Evolutionary conservation across 2,797 vertebrate species (phyloP).

Genomic region (Zonotrichia albicollis): DNA sequence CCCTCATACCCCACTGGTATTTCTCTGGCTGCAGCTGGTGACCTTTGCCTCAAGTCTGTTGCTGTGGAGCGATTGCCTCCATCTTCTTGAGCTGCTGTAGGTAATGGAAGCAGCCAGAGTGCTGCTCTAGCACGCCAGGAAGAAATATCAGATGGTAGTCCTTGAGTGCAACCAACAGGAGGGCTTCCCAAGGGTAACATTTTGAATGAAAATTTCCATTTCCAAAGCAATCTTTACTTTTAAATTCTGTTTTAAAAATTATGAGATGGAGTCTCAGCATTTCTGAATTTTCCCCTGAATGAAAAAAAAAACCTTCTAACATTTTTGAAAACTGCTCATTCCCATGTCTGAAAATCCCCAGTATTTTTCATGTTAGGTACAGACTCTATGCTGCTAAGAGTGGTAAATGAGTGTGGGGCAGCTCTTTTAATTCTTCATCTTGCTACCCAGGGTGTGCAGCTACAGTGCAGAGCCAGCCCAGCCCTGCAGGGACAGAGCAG

Average conservation of each 20-base stretch:
- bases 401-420: background rate
- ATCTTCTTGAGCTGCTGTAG: background rate
- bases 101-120: background rate
- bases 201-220: background rate
- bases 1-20: background rate
- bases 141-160: background rate
- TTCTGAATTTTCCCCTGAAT: background rate
- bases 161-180: background rate
- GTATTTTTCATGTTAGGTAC: background rate
- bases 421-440: background rate
- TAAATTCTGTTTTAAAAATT: background rate
- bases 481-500: background rate
- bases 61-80: background rate
- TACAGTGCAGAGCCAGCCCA: background rate
- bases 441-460: background rate
- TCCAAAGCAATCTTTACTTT: background rate
- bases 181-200: background rate
- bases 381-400: background rate
- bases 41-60: background rate
- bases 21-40: background rate
- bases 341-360: background rate
- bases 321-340: background rate
- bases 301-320: background rate
- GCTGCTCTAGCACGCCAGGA: background rate
- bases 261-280: background rate